Percentiles rank a stretch among this genome's conserved stretches.
These are phyloP conservation scores for Falco peregrinus DNA, from an alignment of 2,797 vertebrate genomes.

Conservation along the genomic window DNA sequence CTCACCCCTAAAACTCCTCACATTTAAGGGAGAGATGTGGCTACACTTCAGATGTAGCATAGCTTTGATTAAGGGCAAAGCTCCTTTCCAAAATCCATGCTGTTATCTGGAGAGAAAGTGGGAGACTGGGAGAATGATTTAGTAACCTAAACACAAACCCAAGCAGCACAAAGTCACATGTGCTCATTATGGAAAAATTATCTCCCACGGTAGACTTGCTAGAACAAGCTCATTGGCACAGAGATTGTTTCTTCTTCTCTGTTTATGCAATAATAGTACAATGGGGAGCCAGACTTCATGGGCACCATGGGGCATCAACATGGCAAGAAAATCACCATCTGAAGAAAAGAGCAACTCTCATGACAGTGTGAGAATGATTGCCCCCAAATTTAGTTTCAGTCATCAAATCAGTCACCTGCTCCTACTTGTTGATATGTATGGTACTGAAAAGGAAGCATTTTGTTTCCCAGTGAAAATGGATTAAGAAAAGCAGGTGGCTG, in stretches of 20 bases:
- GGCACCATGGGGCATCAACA: not conserved
- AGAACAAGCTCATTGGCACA: not conserved
- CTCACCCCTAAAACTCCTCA: not conserved
- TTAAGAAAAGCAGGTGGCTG: constrained; percentile 24
- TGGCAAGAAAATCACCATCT: not conserved
- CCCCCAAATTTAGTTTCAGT: not conserved
- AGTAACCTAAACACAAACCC: not conserved
- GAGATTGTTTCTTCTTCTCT: not conserved
- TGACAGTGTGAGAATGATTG: constrained; percentile 12
- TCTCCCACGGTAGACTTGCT: not conserved
- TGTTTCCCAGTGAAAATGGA: not conserved
- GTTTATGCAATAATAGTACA: not conserved
- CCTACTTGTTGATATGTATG: not conserved
- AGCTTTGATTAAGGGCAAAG: not conserved
- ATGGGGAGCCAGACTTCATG: not conserved
- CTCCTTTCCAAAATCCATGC: not conserved
- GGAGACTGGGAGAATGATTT: not conserved
- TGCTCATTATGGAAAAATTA: constrained; percentile 9
- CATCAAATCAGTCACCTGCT: constrained; percentile 9
- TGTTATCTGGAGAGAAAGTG: not conserved
- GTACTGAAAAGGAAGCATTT: not conserved
- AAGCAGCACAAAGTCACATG: not conserved
- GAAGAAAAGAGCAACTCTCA: not conserved
- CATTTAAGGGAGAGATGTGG: not conserved
- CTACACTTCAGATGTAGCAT: not conserved